Evolutionary conservation across 2,888 invertebrate genomes (phyloP), one percentile per base, ranked within the genome.

Genomic region (Fragum whitleyi): DNA sequence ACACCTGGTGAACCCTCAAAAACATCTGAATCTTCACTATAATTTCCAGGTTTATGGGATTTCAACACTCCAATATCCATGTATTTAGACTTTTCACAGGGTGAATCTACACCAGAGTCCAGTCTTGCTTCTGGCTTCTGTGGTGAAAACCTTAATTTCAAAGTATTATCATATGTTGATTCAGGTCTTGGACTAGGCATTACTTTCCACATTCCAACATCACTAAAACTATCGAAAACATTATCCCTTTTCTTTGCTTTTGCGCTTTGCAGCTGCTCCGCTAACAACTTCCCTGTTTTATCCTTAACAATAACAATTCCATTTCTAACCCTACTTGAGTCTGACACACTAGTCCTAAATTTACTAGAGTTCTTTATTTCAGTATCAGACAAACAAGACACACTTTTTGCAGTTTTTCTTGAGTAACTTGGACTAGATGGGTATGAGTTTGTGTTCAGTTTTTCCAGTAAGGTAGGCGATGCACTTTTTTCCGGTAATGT

Each of bases 241-340:
- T 83, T 83, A 7, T 83, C 81, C 73, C 71, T 75, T 55, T 71
- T 79, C 53, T 74, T 79, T 26, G 53, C 28, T 32, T 79, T 79
- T 9, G 74, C 26, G 2, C 39, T 51, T 39, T 61, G 74, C 9
- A 83, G 53, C 26, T 79, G 79, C 42, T 79, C 79, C 16, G 83
- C 76, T 32, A 71, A 59, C n/a, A 83, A 73, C 23, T 80, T 81
- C 14, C 85, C 85, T 19, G 75, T 61, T 69, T 78, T 85, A 32
- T 85, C 82, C 73, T 85, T 85, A 23, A 71, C 75, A 51, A 85
- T 85, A 16, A 85, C 77, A 36, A 82, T 76, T 65, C 82, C 80
- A 77, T 79, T 82, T 59, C 81, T 80, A 14, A 77, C 51, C 51
- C 75, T 79, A 11, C 73, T 19, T 6, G 68, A 51, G 3, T 28